phyloP scores from a whole-genome alignment of 2,797 vertebrate species.

The Eleutherodactylus coqui region DNA sequence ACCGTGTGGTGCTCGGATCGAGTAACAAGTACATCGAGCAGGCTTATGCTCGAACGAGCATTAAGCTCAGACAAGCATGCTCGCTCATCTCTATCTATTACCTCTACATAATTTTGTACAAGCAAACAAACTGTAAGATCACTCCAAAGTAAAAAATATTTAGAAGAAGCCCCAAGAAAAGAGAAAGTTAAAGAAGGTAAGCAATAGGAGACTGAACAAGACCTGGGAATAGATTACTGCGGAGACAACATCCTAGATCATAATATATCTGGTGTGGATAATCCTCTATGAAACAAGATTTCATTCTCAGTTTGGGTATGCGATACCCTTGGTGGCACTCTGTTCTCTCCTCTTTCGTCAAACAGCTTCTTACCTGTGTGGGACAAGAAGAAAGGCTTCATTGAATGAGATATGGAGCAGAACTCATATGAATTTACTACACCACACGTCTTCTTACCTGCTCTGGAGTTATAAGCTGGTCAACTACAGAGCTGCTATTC shows the following conservation, averaged over 20 bases:
- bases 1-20: too few species aligned
- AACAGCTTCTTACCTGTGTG: slow-evolving; percentile 66
- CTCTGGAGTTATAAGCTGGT: slow-evolving; percentile 63
- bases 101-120: too few species aligned
- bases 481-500: slow-evolving; percentile 66
- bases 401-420: background rate
- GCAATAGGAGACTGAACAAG: slow-evolving; percentile 6
- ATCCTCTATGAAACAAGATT: slow-evolving; percentile 43
- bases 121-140: background rate
- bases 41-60: too few species aligned
- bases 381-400: background rate
- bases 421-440: background rate
- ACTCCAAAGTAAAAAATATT: background rate
- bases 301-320: slow-evolving; percentile 35
- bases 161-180: background rate
- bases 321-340: background rate
- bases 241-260: slow-evolving; percentile 72
- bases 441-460: slow-evolving; percentile 66
- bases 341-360: slow-evolving; percentile 48
- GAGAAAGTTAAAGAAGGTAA: background rate
- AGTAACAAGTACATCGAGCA: too few species aligned
- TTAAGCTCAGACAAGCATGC: too few species aligned
- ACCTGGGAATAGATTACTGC: slow-evolving; percentile 78
- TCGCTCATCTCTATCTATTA: too few species aligned
- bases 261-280: slow-evolving; percentile 69